Evolutionary conservation across 1,140 invertebrate species (phyloP).

Genomic region (Helicoverpa zea): DNA sequence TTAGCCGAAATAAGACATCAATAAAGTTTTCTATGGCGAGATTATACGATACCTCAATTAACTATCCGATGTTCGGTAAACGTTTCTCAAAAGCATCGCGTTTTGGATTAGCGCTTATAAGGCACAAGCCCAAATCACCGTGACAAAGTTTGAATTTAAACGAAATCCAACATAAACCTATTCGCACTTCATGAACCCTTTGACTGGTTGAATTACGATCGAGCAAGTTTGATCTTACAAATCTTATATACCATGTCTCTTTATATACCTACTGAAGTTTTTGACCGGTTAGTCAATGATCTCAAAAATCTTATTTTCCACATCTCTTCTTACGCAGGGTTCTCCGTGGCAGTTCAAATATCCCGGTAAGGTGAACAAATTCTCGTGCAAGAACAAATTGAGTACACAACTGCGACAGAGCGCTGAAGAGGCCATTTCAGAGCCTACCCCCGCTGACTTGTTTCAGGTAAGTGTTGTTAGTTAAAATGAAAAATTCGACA

Average conservation of each 20-base stretch:
- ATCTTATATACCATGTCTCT: neutral
- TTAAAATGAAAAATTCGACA: neutral
- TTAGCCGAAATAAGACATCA: no score
- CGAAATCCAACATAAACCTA: neutral
- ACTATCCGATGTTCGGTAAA: no score
- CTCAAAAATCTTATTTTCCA: neutral
- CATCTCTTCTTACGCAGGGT: conserved; percentile 65
- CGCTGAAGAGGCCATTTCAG: conserved; percentile 83
- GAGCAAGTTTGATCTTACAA: neutral
- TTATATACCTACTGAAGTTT: no score
- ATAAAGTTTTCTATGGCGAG: no score
- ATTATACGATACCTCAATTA: no score
- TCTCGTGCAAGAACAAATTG: conserved; percentile 80
- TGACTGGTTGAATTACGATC: neutral
- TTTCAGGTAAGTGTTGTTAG: conserved; percentile 69
- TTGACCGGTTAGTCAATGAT: neutral
- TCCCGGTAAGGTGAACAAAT: conserved; percentile 82
- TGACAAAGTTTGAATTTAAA: no score
- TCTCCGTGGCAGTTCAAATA: conserved; percentile 83
- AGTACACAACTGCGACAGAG: conserved; percentile 77
- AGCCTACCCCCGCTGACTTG: conserved; percentile 82
- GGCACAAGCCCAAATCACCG: no score
- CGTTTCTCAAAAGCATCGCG: no score
- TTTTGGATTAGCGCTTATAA: no score
- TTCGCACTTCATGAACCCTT: neutral